Evolutionary conservation across 2,888 invertebrate species (phyloP), one percentile per base, ranked within the genome.

Genomic region (Apotomis turbidana): DNA sequence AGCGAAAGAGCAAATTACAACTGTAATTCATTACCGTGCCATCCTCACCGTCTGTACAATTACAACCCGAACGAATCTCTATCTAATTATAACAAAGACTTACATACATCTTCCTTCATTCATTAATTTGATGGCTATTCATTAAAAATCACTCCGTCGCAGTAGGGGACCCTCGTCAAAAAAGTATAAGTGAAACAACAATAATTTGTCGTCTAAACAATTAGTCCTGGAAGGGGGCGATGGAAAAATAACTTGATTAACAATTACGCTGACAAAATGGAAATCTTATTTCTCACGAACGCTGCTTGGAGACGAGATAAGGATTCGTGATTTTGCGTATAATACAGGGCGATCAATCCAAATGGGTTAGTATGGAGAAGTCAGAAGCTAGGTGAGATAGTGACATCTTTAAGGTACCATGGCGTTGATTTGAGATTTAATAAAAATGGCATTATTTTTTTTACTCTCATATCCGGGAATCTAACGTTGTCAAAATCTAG

Each of bases 151-250:
- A 72, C 74, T 72, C 68, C 13, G 61, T 74, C 71, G 38, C 68
- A 80, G 81, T 81, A 80, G 67, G 61, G 80, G 80, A 90, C 90
- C 90, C 90, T 90, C 88, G 87, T 90, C 90, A 90, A 86, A 87
- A 87, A 87, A 86, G 85, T 85, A 85, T 88, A 87, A 87, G 75
- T 71, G 81, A 81, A 84, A 84, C 84, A 87, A 86, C 87, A 87
- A 89, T 87, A 89, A 89, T 90, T 89, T 87, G 89, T 87, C 88
- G 83, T 77, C 77, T 81, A 83, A 85, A 86, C 84, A 85, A 73
- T 74, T 77, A 67, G 62, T 41, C 12, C 49, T 55, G 49, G 62
- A 58, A 67, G 44, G 64, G 62, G 57, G 52, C 54, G 68, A 68
- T 67, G 71, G 67, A 62, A 63, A 74, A 71, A 71, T 71, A 71